phyloP scores from a whole-genome alignment of 2,797 vertebrate species.

The Sebastiscus tertius region DNA sequence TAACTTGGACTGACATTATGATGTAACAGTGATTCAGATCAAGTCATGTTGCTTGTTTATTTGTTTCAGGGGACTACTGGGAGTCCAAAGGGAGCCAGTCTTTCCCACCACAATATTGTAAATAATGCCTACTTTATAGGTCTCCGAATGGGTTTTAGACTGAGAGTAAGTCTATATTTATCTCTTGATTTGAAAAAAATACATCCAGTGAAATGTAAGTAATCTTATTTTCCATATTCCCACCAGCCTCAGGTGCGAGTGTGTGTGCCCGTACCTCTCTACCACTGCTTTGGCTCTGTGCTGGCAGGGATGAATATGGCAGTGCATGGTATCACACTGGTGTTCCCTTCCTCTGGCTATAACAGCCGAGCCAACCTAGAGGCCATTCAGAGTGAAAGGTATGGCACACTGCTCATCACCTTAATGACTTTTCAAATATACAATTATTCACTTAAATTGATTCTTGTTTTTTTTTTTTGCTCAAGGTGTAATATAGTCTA shows the following conservation, averaged over 20 bases:
- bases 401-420: neutral
- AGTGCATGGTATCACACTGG: slow-evolving; percentile 80
- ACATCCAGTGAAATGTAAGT: neutral
- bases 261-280: slow-evolving; percentile 83
- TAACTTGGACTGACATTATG: neutral
- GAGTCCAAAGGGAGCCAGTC: slow-evolving; percentile 88
- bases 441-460: neutral
- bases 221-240: neutral
- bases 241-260: slow-evolving; percentile 72
- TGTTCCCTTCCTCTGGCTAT: slow-evolving; percentile 85
- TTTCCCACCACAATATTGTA: slow-evolving; percentile 81
- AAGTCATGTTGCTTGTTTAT: neutral
- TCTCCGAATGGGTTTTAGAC: slow-evolving; percentile 64
- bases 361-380: slow-evolving; percentile 82
- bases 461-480: neutral
- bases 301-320: slow-evolving; percentile 83
- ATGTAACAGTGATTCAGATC: neutral
- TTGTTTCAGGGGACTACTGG: slow-evolving; percentile 90
- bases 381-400: slow-evolving; percentile 88
- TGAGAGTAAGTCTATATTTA: slow-evolving; percentile 72
- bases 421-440: neutral
- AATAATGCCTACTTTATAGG: slow-evolving; percentile 88
- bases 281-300: slow-evolving; percentile 91
- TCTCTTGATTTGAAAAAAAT: neutral
- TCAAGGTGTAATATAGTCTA: slow-evolving; percentile 81